These are phyloP conservation scores for Tapirus terrestris DNA, from an alignment of 2,113 vertebrate genomes.

Conservation along the genomic window DNA sequence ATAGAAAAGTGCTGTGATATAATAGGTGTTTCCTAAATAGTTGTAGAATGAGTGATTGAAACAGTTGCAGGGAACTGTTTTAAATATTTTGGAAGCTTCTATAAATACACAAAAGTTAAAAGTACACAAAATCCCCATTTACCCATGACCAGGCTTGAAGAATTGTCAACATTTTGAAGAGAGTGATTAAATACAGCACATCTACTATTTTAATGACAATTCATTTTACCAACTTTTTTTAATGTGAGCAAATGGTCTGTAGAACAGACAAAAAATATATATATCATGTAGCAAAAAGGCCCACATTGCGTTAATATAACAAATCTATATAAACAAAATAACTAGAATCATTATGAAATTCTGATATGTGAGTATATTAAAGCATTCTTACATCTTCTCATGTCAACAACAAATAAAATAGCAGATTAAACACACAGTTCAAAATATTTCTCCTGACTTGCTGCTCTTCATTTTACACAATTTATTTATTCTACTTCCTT, in stretches of 20 bases:
- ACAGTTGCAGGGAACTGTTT: background rate
- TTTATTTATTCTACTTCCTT: conserved; percentile 1
- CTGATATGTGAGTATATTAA: background rate
- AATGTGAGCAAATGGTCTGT: background rate
- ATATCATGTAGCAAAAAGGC: background rate
- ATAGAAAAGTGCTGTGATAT: background rate
- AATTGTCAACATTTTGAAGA: background rate
- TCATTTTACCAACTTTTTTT: background rate
- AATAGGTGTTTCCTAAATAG: background rate
- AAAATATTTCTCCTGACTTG: background rate
- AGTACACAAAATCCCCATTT: background rate
- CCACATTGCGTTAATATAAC: background rate
- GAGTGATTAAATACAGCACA: background rate
- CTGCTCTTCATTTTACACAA: background rate
- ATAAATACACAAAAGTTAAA: background rate
- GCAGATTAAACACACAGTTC: background rate
- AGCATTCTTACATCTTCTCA: background rate
- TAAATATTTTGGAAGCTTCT: background rate
- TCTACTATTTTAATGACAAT: background rate
- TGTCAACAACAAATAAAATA: background rate
- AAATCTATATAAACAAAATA: background rate
- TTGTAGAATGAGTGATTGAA: background rate
- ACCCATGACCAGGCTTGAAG: background rate
- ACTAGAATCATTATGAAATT: background rate
- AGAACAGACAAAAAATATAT: background rate